Evolutionary conservation across 64 coral and sea anemone genomes (phyloP).

Genomic region (Montipora sp.): DNA sequence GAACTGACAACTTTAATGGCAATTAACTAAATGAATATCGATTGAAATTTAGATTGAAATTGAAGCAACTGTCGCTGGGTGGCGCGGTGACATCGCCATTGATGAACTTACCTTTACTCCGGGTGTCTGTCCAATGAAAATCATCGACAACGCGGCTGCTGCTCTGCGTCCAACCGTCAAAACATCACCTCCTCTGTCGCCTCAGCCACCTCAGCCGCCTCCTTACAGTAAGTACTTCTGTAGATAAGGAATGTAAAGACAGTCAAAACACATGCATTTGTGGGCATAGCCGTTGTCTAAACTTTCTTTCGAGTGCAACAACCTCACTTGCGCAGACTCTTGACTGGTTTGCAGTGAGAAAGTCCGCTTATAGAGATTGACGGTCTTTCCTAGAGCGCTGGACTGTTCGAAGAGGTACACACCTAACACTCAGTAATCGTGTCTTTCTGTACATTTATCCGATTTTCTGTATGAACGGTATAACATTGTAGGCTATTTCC

Average conservation of each 20-base stretch:
- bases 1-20: not conserved
- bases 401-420: too few relatives aligned
- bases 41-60: constrained; percentile 66
- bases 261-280: not conserved
- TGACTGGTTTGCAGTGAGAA: too few relatives aligned
- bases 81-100: constrained; percentile 83
- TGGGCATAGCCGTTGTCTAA: too few relatives aligned
- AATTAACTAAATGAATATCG: not conserved
- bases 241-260: not conserved
- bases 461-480: too few relatives aligned
- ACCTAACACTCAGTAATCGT: too few relatives aligned
- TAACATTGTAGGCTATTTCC: too few relatives aligned
- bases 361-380: too few relatives aligned
- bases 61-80: constrained; percentile 74
- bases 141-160: not conserved
- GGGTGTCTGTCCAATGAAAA: constrained; percentile 57
- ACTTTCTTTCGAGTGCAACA: too few relatives aligned
- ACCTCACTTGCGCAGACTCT: too few relatives aligned
- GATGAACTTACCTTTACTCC: constrained; percentile 73
- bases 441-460: too few relatives aligned
- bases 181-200: not conserved
- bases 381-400: too few relatives aligned
- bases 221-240: constrained; percentile 13
- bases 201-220: not conserved
- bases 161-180: not conserved